Evolutionary conservation across 2,888 invertebrate species (phyloP).

Genomic region (Flexamia atlantica): DNA sequence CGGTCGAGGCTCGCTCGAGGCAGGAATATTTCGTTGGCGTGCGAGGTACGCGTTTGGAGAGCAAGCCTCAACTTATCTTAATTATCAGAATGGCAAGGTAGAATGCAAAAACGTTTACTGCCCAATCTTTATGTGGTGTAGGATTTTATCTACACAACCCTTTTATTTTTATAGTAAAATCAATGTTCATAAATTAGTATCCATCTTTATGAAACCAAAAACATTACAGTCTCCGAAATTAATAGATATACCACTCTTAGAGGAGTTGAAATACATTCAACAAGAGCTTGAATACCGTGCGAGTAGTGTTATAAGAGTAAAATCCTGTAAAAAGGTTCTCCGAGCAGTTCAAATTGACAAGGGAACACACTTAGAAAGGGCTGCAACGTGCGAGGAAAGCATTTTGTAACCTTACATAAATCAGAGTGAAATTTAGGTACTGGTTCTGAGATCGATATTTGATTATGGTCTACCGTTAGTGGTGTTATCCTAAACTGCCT

Average conservation of each 20-base stretch:
- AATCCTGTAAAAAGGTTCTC: constrained; percentile 27
- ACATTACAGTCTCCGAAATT: too few relatives aligned
- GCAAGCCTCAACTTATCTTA: not conserved
- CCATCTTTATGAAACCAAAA: too few relatives aligned
- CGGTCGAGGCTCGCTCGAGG: too few relatives aligned
- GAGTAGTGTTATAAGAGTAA: constrained; percentile 1
- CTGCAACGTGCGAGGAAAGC: constrained; percentile 20
- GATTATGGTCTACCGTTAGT: too few relatives aligned
- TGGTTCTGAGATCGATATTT: not conserved
- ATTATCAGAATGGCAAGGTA: not conserved
- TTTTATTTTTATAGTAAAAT: too few relatives aligned
- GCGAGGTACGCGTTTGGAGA: not conserved
- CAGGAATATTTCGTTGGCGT: too few relatives aligned
- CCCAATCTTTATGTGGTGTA: not conserved
- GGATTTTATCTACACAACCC: not conserved
- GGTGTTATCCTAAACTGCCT: too few relatives aligned
- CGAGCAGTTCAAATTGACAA: constrained; percentile 31
- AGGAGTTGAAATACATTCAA: not conserved
- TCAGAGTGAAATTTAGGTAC: constrained; percentile 19
- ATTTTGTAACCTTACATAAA: constrained; percentile 40
- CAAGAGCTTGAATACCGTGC: not conserved
- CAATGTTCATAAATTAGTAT: too few relatives aligned
- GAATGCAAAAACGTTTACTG: not conserved
- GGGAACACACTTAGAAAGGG: constrained; percentile 41
- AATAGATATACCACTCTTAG: too few relatives aligned